Base-by-base conservation (phyloP, 2,888 invertebrate species). In the Tupiocoris notatus region DNA sequence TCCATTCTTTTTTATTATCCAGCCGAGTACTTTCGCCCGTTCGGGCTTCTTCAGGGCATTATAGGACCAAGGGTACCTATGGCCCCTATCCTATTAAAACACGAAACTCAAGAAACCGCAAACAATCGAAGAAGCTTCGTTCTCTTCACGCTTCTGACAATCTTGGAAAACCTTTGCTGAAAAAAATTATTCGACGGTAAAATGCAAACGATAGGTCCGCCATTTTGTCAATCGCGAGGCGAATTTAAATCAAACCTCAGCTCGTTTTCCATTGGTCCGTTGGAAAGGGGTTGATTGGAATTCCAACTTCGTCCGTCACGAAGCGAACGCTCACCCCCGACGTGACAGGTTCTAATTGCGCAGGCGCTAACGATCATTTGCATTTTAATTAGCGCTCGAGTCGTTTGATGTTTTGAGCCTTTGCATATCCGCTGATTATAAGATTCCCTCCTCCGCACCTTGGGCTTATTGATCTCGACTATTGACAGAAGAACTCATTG, bases 371-470 rank as follows among this genome's bases (percentile, higher is more conserved):
- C 7, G 39, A 64, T 73, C 54, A 73, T 73, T 73, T 63, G 73
- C 73, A 73, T 73, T 73, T 73, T 73, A 73, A 73, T 73, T 73
- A 64, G 63, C 57, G 73, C 21, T 17, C 20, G 24, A 24, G 22
- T 18, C 39, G 73, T 73, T 73, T 73, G 73, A 73, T 73, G 73
- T 73, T 73, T 63, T 73, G 21, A 16, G 39, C 23, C 64, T 73
- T 73, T 73, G 63, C 73, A 54, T 73, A 59, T 18, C 63, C n/a
- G n/a, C 59, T 25, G 70, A 67, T 59, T 58, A 59, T 59, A 59
- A 70, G 59, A 22, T 39, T 39, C 9, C 25, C 24, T 12, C 12
- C 2, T 25, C 39, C 25, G 3, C 39, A 39, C 24, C 39, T 39
- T 7, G 39, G 17, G 39, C 39, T 17, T 12, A 65, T 65, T 17